These are phyloP conservation scores for Nanorana parkeri DNA, from an alignment of 2,113 vertebrate species.

Conservation along the genomic window DNA sequence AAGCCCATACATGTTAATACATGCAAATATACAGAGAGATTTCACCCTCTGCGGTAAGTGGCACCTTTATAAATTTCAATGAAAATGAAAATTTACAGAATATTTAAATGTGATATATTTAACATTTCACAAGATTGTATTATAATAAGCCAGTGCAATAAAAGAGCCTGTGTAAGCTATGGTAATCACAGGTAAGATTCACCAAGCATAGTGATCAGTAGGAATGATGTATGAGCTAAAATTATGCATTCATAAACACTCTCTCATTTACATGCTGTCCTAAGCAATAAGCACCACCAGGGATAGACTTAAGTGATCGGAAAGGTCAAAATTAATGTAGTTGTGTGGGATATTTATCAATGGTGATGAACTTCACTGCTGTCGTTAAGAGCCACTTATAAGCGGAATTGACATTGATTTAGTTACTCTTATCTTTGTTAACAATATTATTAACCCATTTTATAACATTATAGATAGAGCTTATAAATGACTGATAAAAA, in stretches of 20 bases:
- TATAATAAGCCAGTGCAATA: not conserved
- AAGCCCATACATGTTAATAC: constrained; percentile 13
- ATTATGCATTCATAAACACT: constrained; percentile 39
- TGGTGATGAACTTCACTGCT: constrained; percentile 44
- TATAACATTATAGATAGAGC: not conserved
- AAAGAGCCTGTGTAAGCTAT: constrained; percentile 8
- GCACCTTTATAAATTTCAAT: not conserved
- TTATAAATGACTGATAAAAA: not conserved
- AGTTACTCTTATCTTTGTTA: constrained; percentile 30
- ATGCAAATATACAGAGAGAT: constrained; percentile 13
- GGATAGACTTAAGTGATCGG: constrained; percentile 45
- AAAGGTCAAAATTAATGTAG: constrained; percentile 49
- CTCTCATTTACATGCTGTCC: constrained; percentile 41
- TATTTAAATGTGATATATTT: not conserved
- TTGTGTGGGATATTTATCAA: constrained; percentile 47
- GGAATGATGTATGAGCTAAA: constrained; percentile 28
- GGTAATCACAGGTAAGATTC: constrained; percentile 8
- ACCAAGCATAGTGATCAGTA: not conserved
- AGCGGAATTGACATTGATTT: constrained; percentile 36
- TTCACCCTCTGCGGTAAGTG: not conserved
- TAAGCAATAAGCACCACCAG: constrained; percentile 42
- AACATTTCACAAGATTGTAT: not conserved
- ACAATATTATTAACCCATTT: constrained; percentile 20
- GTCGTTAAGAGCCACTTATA: constrained; percentile 23
- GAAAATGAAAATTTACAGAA: constrained; percentile 11